Evolutionary conservation across 2,797 vertebrate genomes (phyloP).

Genomic region (Xyrichtys novacula): DNA sequence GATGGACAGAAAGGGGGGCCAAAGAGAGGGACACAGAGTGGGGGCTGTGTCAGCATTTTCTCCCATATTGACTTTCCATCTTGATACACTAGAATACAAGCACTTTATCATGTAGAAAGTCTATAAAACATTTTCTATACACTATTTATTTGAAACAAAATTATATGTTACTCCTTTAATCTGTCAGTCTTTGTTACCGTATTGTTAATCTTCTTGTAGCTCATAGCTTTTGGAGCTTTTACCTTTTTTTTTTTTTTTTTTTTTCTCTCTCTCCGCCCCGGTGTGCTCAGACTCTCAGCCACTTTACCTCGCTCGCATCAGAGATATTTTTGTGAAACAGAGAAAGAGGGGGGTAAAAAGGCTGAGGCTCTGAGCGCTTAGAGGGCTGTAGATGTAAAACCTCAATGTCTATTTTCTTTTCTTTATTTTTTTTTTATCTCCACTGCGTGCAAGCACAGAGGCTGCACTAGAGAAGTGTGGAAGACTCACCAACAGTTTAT

Average conservation of each 20-base stretch:
- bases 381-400: conserved; percentile 49
- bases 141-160: conserved; percentile 83
- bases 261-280: conserved; percentile 23
- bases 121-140: conserved; percentile 84
- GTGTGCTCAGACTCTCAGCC: conserved; percentile 65
- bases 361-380: conserved; percentile 62
- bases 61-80: conserved; percentile 84
- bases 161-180: conserved; percentile 78
- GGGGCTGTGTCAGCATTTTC: conserved; percentile 83
- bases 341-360: conserved; percentile 75
- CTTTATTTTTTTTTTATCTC: conserved; percentile 51
- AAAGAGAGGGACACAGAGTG: conserved; percentile 76
- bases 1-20: conserved; percentile 75
- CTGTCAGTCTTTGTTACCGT: conserved; percentile 75
- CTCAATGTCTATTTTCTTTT: conserved; percentile 50
- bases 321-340: conserved; percentile 86
- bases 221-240: conserved; percentile 50
- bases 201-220: conserved; percentile 67
- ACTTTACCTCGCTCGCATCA: conserved; percentile 76
- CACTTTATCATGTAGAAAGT: conserved; percentile 88
- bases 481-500: conserved; percentile 71
- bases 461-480: conserved; percentile 74
- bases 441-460: conserved; percentile 78
- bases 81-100: conserved; percentile 87
- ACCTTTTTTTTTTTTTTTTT: no score